Evolutionary conservation across 2,888 invertebrate genomes (phyloP).

Genomic region (Muschampia plurimacula): DNA sequence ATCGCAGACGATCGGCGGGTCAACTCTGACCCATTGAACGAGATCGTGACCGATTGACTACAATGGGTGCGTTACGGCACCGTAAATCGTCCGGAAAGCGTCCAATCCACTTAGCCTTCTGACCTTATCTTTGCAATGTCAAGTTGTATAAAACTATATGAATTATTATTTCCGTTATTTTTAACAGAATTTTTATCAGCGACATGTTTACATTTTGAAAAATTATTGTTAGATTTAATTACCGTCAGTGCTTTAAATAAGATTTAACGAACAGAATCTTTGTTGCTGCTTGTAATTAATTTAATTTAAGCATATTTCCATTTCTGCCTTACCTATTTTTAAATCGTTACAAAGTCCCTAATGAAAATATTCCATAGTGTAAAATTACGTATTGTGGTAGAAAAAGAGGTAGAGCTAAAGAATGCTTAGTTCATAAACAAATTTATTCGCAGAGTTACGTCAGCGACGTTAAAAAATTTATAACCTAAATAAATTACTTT

Average conservation of each 20-base stretch:
- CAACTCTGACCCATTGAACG: conserved; percentile 68
- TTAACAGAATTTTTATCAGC: not conserved
- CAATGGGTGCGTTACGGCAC: conserved; percentile 64
- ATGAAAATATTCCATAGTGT: too few species aligned
- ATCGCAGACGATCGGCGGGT: conserved; percentile 52
- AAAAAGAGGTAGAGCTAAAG: too few species aligned
- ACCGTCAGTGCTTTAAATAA: too few species aligned
- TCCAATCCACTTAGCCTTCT: conserved; percentile 54
- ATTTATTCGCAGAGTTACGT: not conserved
- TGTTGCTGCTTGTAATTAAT: too few species aligned
- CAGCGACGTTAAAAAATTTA: not conserved
- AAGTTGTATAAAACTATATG: conserved; percentile 41
- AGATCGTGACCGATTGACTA: conserved; percentile 71
- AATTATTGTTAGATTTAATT: too few species aligned
- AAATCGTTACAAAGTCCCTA: too few species aligned
- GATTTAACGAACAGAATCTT: too few species aligned
- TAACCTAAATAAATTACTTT: conserved; percentile 6
- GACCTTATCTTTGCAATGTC: conserved; percentile 68
- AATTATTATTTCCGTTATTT: conserved; percentile 5
- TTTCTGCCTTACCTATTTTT: too few species aligned
- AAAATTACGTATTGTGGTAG: too few species aligned
- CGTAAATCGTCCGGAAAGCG: conserved; percentile 64
- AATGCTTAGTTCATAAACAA: not conserved
- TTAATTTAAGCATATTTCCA: too few species aligned
- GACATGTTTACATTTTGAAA: not conserved